phyloP scores from a whole-genome alignment of 2,113 vertebrate genomes.

The Vireo altiloquus region DNA sequence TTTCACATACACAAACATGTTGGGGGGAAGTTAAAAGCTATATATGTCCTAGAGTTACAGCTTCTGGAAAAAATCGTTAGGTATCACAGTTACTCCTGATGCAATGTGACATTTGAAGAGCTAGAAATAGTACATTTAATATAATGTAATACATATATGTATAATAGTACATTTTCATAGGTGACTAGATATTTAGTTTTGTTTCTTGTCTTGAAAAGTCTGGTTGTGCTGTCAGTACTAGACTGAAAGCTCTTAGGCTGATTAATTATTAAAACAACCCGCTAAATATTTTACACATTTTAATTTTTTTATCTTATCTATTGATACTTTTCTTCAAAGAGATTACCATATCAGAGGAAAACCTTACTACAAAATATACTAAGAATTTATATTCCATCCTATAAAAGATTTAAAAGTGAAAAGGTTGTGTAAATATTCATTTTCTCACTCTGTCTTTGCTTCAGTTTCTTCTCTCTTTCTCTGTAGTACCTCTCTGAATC shows the following conservation, averaged over 20 bases:
- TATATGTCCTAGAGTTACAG: not conserved
- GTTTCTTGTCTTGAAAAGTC: not conserved
- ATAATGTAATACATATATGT: not conserved
- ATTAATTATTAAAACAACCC: slow-evolving; percentile 47
- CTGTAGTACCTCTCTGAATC: not conserved
- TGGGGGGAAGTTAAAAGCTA: not conserved
- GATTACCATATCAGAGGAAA: not conserved
- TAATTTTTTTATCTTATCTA: slow-evolving; percentile 1
- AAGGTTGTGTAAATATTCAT: not conserved
- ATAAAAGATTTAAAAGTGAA: not conserved
- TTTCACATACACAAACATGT: not conserved
- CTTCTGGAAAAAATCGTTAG: not conserved
- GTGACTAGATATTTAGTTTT: not conserved
- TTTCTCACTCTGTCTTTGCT: not conserved
- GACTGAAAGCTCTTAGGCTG: not conserved
- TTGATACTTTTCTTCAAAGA: not conserved
- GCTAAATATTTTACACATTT: slow-evolving; percentile 56
- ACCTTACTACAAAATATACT: not conserved
- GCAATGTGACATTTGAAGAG: not conserved
- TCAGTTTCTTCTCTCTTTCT: not conserved
- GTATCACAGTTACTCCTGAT: not conserved
- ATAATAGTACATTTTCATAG: not conserved
- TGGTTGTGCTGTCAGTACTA: not conserved
- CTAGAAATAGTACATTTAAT: not conserved
- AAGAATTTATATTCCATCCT: not conserved